A percentile compares a stretch with the other conserved stretches of the same genome.
Evolutionary conservation across 1,140 invertebrate genomes (phyloP).

Genomic region (Marisa cornuarietis): DNA sequence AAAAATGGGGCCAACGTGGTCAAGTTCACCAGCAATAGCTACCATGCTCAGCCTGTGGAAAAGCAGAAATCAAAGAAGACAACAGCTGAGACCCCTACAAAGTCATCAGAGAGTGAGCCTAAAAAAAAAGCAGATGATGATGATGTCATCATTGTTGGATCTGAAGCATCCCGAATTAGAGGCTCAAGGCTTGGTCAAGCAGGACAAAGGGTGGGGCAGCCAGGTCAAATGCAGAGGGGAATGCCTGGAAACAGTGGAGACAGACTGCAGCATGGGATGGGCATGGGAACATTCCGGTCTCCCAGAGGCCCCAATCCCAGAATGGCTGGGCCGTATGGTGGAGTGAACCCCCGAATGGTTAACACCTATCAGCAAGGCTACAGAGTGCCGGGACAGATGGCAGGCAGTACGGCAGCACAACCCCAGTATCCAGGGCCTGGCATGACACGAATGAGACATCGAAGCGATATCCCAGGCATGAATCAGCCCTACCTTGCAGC

Average conservation of each 20-base stretch:
- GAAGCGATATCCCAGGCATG: no score
- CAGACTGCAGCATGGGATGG: constrained; percentile 1
- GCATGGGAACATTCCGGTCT: constrained; percentile 3
- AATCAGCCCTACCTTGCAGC: no score
- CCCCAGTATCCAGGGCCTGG: neutral
- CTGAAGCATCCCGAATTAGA: neutral
- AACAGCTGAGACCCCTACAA: neutral
- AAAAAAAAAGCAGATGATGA: constrained; percentile 25
- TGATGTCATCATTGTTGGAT: constrained; percentile 23
- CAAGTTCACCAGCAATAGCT: constrained; percentile 36
- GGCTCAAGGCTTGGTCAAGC: neutral
- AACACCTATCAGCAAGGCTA: no score
- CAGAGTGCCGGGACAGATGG: no score
- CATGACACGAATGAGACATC: no score
- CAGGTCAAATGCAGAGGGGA: neutral
- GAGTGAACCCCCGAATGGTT: neutral
- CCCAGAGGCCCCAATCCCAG: constrained; percentile 14
- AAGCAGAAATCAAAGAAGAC: constrained; percentile 16
- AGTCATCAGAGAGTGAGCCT: constrained; percentile 3
- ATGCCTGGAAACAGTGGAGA: neutral
- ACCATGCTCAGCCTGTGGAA: constrained; percentile 32
- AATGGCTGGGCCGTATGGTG: neutral
- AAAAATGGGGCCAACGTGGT: constrained; percentile 32
- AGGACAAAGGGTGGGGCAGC: neutral
- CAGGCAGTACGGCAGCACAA: neutral